A percentile compares a stretch with the other conserved stretches of the same genome.
Conservation (phyloP, 2,888 invertebrate species). For the Tetramorium bicarinatum region DNA sequence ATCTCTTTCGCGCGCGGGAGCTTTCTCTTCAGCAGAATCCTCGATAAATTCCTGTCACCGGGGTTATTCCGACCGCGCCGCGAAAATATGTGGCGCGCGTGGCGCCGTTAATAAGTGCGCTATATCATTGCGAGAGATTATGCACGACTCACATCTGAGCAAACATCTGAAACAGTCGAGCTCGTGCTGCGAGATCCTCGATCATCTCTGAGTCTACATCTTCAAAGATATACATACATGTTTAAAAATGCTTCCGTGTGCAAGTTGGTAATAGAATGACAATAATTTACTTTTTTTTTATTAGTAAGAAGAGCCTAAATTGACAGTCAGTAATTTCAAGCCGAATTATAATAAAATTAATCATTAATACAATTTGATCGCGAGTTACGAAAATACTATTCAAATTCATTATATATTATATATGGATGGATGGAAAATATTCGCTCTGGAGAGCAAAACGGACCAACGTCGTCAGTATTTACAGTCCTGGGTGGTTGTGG, state of each 20-base stretch:
- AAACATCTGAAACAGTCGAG: conserved; percentile 37
- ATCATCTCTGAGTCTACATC: conserved; percentile 14
- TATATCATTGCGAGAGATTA: conserved; percentile 54
- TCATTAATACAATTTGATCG: neutral
- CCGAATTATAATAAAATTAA: neutral
- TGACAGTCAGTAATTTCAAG: neutral
- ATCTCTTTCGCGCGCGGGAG: neutral
- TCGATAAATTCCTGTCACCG: conserved; percentile 52
- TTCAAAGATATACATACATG: too few relatives aligned
- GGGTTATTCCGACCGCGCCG: conserved; percentile 45
- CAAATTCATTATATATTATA: neutral
- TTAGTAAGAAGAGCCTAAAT: neutral
- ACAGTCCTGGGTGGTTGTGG: conserved; percentile 63
- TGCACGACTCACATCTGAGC: conserved; percentile 46
- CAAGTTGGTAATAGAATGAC: neutral
- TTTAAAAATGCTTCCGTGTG: neutral
- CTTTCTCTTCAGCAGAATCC: conserved; percentile 22
- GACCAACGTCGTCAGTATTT: conserved; percentile 65
- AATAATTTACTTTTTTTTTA: neutral
- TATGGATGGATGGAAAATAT: neutral
- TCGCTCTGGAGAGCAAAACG: conserved; percentile 34
- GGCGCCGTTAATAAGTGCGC: conserved; percentile 51
- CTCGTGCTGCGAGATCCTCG: conserved; percentile 6
- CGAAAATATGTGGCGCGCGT: conserved; percentile 57
- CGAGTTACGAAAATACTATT: neutral